phyloP scores from a whole-genome alignment of 2,888 invertebrate species.

The Trissonchulus sp. region DNA sequence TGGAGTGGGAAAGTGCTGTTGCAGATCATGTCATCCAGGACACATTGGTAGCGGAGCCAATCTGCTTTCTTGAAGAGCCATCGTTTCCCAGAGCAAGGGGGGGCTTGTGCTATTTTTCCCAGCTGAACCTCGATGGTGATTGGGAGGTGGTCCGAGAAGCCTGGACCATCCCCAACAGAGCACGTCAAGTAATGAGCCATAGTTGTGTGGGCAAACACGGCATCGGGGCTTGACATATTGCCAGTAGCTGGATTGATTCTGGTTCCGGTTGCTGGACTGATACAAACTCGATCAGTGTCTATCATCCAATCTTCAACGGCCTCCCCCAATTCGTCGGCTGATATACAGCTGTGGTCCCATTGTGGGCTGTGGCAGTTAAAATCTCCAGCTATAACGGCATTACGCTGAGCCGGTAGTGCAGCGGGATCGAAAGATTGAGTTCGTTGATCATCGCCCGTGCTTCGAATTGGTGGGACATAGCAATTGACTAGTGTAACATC shows the following conservation, averaged over 20 bases:
- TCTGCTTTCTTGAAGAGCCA: not conserved
- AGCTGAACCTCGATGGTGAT: not conserved
- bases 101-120: not conserved
- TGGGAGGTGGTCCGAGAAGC: not conserved
- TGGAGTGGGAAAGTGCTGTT: not conserved
- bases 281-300: not conserved
- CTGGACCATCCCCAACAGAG: not conserved
- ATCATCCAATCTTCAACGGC: not conserved
- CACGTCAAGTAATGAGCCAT: not conserved
- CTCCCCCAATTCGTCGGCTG: not conserved
- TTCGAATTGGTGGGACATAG: slow-evolving; percentile 7
- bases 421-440: slow-evolving; percentile 6
- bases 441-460: not conserved
- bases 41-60: not conserved
- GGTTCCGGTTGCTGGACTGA: not conserved
- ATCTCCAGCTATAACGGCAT: not conserved
- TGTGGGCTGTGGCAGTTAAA: slow-evolving; percentile 5
- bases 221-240: not conserved
- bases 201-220: not conserved
- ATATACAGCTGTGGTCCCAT: not conserved
- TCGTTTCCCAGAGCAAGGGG: not conserved
- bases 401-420: not conserved
- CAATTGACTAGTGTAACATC: not conserved
- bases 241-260: slow-evolving; percentile 4
- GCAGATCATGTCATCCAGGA: not conserved